These are phyloP conservation scores for Nycteola revayana DNA, from an alignment of 2,888 invertebrate species.

Conservation along the genomic window DNA sequence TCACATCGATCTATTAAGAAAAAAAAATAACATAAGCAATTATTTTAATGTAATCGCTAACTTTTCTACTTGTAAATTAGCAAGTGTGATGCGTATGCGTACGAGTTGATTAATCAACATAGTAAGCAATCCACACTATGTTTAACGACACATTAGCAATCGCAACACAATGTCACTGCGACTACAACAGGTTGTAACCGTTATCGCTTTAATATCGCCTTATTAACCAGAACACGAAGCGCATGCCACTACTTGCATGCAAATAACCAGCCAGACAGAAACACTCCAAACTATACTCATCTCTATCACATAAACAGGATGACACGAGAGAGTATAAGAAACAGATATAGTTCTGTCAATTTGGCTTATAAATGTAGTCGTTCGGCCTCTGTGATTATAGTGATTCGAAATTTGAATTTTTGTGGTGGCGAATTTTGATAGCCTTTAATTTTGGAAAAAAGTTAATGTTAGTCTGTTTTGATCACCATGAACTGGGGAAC, in stretches of 20 bases:
- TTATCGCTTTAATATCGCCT: constrained; percentile 53
- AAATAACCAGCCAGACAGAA: constrained; percentile 37
- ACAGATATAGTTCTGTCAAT: constrained; percentile 12
- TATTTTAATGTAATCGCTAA: too few species aligned
- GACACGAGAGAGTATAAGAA: constrained; percentile 20
- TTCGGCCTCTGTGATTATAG: constrained; percentile 29
- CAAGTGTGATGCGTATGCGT: too few species aligned
- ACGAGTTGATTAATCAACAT: too few species aligned
- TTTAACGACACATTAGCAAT: constrained; percentile 20
- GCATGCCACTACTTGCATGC: constrained; percentile 47
- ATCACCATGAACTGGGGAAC: too few species aligned
- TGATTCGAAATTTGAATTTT: constrained; percentile 30
- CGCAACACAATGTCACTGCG: constrained; percentile 36
- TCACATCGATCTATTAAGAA: too few species aligned
- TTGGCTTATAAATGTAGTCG: constrained; percentile 7
- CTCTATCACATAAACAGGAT: constrained; percentile 24
- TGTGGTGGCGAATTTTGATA: constrained; percentile 31
- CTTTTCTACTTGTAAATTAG: too few species aligned
- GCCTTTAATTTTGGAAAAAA: constrained; percentile 26
- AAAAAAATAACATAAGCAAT: too few species aligned
- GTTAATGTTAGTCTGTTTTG: too few species aligned
- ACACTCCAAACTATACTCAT: constrained; percentile 22
- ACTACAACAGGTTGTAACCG: constrained; percentile 41
- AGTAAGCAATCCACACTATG: too few species aligned
- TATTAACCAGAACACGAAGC: constrained; percentile 50